These are phyloP conservation scores for Notothenia coriiceps DNA, from an alignment of 2,113 vertebrate species.

Conservation along the genomic window DNA sequence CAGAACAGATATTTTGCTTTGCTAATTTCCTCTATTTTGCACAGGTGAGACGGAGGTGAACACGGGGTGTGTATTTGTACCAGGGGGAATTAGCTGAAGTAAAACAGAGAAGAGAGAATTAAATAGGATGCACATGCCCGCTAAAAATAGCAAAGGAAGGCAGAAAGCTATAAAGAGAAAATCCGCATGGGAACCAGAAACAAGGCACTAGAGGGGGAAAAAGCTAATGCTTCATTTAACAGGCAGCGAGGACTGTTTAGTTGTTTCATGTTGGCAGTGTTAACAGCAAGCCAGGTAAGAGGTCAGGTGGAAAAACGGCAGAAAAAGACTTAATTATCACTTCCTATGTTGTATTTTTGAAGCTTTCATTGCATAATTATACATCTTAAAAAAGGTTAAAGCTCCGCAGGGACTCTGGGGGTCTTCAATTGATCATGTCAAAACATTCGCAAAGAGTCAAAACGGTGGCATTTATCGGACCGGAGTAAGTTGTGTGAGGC, in stretches of 20 bases:
- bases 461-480: slow-evolving; percentile 28
- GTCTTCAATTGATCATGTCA: slow-evolving; percentile 54
- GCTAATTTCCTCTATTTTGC: slow-evolving; percentile 49
- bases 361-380: slow-evolving; percentile 38
- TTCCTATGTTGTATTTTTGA: slow-evolving; percentile 16
- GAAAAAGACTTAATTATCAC: slow-evolving; percentile 39
- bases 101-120: slow-evolving; percentile 32
- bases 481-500: slow-evolving; percentile 40
- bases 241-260: not conserved
- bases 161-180: slow-evolving; percentile 22
- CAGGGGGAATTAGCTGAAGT: slow-evolving; percentile 2
- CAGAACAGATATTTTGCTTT: slow-evolving; percentile 34
- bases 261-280: slow-evolving; percentile 9
- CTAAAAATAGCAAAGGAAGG: slow-evolving; percentile 47
- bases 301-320: not conserved
- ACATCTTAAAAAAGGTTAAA: slow-evolving; percentile 39
- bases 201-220: slow-evolving; percentile 7
- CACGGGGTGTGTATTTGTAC: not conserved
- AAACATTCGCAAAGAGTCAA: slow-evolving; percentile 31
- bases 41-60: slow-evolving; percentile 16
- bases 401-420: slow-evolving; percentile 9
- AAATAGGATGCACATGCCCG: slow-evolving; percentile 31
- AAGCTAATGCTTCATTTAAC: slow-evolving; percentile 24
- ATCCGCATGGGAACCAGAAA: slow-evolving; percentile 44
- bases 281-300: slow-evolving; percentile 6